Evolutionary conservation across 2,113 vertebrate genomes (phyloP), one percentile per base, ranked within the genome.

Genomic region (Siniperca knerii): DNA sequence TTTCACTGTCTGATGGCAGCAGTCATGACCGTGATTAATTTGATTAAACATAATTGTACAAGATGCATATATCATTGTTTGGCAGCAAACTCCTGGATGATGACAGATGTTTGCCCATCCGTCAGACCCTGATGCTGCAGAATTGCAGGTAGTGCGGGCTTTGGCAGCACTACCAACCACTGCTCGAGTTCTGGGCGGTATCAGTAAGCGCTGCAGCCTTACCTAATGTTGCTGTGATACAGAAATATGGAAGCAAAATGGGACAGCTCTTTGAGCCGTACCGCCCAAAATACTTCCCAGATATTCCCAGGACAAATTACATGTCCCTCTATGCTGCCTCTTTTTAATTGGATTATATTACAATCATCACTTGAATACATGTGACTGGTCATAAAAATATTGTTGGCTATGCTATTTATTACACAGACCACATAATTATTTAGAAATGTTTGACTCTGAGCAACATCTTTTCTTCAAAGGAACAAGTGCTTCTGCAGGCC

Each of bases 291-390:
- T 67, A 79, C n/a, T 46, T 44, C 2, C 23, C 44, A 58, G n/a
- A 73, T 73, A 77, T 52, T 77, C 67, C 79, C 60, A 25, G 37
- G 1, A 11, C 13, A 64, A 69, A 70, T 35, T 4, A 58, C 1
- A 62, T 15, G 50, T 72, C 20, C 42, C 58, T 60, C 8, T 18
- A 3, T 0, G 1, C 40, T 16, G 62, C 62, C 25, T 48, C 54
- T 23, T 20, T 65, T 84, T 52, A 76, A 62, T 52, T 18, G 25
- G 46, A 37, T 79, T 23, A 2, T 25, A 6, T 21, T 52, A 33
- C 2, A 42, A 29, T 69, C 10, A 18, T 20, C 11, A 69, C 7
- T 29, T 70, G 23, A 82, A 61, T 29, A n/a, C 35, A 37, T 6
- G 5, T 37, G 3, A 37, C n/a, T 10, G 42, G 13, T 23, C n/a